These are phyloP conservation scores for Poecile montanus DNA, from an alignment of 2,797 vertebrate genomes.

Conservation along the genomic window DNA sequence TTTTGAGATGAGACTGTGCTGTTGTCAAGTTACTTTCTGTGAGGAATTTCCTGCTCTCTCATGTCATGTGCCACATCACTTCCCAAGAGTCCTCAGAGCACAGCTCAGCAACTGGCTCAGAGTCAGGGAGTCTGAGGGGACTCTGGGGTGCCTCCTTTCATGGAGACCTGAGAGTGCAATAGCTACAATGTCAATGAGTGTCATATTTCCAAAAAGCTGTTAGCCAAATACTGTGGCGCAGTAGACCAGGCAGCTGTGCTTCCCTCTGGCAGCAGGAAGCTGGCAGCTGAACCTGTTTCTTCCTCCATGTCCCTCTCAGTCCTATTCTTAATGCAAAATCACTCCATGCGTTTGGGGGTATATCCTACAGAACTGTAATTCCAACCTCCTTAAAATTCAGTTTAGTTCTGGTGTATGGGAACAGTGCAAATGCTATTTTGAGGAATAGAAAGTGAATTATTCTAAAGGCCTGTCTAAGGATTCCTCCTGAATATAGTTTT, in stretches of 20 bases:
- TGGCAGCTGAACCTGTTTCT: conserved; percentile 34
- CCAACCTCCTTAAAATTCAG: conserved; percentile 51
- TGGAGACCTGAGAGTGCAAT: neutral
- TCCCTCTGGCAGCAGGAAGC: conserved; percentile 19
- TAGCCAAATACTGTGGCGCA: neutral
- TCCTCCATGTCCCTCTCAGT: neutral
- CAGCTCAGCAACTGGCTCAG: neutral
- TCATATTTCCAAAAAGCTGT: neutral
- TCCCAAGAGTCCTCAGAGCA: neutral
- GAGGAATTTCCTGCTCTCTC: neutral
- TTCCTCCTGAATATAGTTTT: conserved; percentile 30
- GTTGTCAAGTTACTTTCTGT: neutral
- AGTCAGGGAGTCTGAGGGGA: neutral
- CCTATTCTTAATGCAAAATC: neutral
- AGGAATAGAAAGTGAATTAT: conserved; percentile 5
- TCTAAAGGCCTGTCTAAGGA: neutral
- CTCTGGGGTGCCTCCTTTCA: rapidly evolving
- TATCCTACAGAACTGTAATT: conserved; percentile 30
- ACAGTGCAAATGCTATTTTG: conserved; percentile 3
- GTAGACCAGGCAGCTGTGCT: conserved; percentile 13
- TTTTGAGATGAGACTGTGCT: neutral
- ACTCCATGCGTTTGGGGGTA: conserved; percentile 7
- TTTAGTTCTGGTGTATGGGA: conserved; percentile 43
- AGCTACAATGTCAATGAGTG: neutral
- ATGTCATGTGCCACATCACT: neutral